Conservation (phyloP, 2,113 vertebrate genomes). For the Thalassoma bifasciatum region DNA sequence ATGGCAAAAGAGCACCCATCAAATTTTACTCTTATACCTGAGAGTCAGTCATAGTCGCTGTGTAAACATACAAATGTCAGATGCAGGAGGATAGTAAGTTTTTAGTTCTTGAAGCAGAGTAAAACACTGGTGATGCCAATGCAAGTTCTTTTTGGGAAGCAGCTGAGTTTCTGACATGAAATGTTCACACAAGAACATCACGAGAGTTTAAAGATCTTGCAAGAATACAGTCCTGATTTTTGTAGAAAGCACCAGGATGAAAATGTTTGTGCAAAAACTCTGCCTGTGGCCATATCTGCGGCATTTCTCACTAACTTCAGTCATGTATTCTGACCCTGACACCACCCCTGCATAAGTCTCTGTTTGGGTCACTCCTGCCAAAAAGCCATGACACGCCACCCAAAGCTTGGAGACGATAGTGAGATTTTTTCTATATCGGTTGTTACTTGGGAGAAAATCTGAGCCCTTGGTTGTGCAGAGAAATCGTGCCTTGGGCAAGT, state of each 20-base stretch:
- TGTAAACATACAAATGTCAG: neutral
- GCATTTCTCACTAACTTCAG: neutral
- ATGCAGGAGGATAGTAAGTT: neutral
- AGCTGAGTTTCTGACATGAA: neutral
- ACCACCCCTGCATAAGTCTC: neutral
- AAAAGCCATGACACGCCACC: neutral
- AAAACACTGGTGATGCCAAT: no score
- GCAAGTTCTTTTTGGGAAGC: no score
- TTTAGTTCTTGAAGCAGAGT: neutral
- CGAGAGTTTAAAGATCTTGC: neutral
- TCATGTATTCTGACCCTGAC: neutral
- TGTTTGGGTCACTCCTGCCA: neutral
- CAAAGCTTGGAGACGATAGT: neutral
- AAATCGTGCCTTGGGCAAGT: constrained; percentile 6
- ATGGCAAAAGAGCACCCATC: neutral
- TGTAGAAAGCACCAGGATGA: neutral
- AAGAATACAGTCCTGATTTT: neutral
- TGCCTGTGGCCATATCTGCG: neutral
- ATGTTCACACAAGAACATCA: neutral
- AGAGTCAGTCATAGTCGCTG: no score
- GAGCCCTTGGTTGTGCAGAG: neutral
- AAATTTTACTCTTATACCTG: neutral
- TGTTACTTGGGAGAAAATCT: constrained; percentile 14
- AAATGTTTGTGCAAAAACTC: neutral
- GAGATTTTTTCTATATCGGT: constrained; percentile 8